Evolutionary conservation across 2,797 vertebrate genomes (phyloP).

Genomic region (Carcharodon carcharias): DNA sequence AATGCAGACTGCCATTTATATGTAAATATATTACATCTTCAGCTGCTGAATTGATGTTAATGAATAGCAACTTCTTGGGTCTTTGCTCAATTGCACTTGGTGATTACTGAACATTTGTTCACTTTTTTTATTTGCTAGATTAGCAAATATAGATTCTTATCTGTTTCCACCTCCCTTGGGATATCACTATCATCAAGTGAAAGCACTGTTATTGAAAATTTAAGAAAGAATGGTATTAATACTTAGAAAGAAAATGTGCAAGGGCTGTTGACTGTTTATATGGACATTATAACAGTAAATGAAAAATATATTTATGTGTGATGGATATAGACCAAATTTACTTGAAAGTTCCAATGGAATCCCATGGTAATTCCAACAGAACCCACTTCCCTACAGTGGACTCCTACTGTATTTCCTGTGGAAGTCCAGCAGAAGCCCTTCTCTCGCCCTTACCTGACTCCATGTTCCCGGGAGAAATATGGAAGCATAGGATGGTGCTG

Average conservation of each 20-base stretch:
- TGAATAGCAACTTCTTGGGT: not conserved
- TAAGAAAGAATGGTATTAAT: not conserved
- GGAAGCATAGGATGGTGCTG: not conserved
- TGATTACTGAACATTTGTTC: slow-evolving; percentile 3
- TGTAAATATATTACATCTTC: not conserved
- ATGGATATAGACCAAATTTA: not conserved
- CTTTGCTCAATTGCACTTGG: not conserved
- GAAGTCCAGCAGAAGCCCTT: not conserved
- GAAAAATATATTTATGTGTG: not conserved
- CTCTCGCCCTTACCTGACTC: not conserved
- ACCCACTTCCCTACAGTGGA: not conserved
- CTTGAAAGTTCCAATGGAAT: not conserved
- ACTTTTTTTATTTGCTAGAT: not conserved
- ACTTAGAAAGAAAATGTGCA: not conserved
- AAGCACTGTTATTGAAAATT: not conserved
- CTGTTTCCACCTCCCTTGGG: not conserved
- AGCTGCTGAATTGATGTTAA: not conserved
- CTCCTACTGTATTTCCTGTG: not conserved
- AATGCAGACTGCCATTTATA: not conserved
- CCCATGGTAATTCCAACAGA: not conserved
- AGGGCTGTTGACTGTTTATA: not conserved
- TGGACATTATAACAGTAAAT: not conserved
- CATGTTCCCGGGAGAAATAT: not conserved
- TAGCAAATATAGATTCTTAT: not conserved
- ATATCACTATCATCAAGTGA: not conserved